Conservation (phyloP, 1,140 invertebrate species). For the Ridgeia piscesae region DNA sequence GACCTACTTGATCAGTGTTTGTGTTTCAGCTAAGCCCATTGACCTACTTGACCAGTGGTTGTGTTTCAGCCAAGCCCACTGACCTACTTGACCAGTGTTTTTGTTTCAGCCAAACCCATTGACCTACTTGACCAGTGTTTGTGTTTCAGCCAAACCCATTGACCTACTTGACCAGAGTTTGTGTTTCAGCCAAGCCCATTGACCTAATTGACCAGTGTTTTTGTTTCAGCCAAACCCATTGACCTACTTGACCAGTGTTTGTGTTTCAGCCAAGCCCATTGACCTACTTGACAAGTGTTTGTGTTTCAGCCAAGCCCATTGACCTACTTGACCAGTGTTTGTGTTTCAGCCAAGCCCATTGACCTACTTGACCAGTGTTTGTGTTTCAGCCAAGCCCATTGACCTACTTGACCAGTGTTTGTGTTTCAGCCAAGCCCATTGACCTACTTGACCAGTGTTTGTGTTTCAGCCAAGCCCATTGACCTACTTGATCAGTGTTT, state of each 20-base stretch:
- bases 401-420: constrained; percentile 88
- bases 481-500: constrained; percentile 88
- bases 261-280: constrained; percentile 85
- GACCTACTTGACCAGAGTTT: constrained; percentile 85
- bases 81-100: constrained; percentile 88
- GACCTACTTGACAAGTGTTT: constrained; percentile 88
- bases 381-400: constrained; percentile 85
- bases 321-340: constrained; percentile 88
- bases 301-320: constrained; percentile 85
- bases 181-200: constrained; percentile 85
- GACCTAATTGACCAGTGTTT: constrained; percentile 88
- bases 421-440: constrained; percentile 85
- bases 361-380: constrained; percentile 88
- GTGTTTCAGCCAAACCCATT: constrained; percentile 85
- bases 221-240: constrained; percentile 85
- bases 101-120: constrained; percentile 85
- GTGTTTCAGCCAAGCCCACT: constrained; percentile 85
- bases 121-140: constrained; percentile 88
- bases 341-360: constrained; percentile 85
- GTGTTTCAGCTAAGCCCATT: constrained; percentile 85
- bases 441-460: constrained; percentile 88
- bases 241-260: constrained; percentile 88
- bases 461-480: constrained; percentile 85
- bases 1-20: constrained; percentile 88
- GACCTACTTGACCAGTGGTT: constrained; percentile 88